Evolutionary conservation across 2,888 invertebrate species (phyloP).

Genomic region (Netelia fuscicornis): DNA sequence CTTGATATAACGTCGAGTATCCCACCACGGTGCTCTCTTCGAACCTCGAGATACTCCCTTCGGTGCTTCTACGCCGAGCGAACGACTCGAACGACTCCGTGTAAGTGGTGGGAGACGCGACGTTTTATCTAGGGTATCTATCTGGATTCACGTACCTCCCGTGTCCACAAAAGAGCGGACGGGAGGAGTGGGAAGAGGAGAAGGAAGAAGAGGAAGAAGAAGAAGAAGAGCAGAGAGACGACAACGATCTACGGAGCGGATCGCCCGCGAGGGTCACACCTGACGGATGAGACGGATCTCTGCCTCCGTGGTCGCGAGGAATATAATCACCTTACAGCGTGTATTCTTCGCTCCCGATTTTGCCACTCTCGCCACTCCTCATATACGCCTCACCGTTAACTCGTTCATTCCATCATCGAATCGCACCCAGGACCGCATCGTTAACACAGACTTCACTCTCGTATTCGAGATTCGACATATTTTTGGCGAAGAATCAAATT

Average conservation of each 20-base stretch:
- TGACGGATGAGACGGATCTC: constrained; percentile 76
- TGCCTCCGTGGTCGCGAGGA: constrained; percentile 70
- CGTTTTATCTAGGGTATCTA: constrained; percentile 37
- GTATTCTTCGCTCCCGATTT: constrained; percentile 26
- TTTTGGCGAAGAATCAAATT: background rate
- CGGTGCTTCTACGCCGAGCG: background rate
- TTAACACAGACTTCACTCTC: too few species aligned
- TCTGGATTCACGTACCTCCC: constrained; percentile 25
- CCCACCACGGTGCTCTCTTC: constrained; percentile 21
- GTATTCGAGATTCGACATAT: too few species aligned
- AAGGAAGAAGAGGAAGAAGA: constrained; percentile 44
- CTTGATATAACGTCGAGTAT: constrained; percentile 27
- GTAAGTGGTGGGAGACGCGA: constrained; percentile 30
- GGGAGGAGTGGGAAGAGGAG: constrained; percentile 10
- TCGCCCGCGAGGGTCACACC: constrained; percentile 76
- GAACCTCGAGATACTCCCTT: constrained; percentile 13
- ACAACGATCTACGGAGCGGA: constrained; percentile 67
- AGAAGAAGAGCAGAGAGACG: constrained; percentile 49
- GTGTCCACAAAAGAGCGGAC: constrained; percentile 21
- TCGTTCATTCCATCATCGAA: constrained; percentile 5
- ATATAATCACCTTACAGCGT: constrained; percentile 66
- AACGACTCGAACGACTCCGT: constrained; percentile 31
- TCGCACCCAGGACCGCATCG: background rate
- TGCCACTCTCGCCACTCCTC: constrained; percentile 46
- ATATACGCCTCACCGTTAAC: background rate